Conservation (phyloP, 2,113 vertebrate species). For the Nycticorax nycticorax region DNA sequence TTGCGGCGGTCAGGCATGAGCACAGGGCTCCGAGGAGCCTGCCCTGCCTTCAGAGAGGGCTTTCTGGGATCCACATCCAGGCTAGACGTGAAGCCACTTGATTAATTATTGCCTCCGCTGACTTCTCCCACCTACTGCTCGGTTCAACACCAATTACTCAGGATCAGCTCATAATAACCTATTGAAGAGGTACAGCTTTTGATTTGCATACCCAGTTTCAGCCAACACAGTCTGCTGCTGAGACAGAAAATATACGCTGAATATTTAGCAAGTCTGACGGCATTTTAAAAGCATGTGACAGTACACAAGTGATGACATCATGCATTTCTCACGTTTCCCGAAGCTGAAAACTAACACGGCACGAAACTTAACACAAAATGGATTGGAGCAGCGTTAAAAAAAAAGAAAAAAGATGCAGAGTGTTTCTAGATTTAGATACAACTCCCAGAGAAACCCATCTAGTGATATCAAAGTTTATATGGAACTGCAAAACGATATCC, state of each 20-base stretch:
- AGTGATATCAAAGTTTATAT: not conserved
- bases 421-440: not conserved
- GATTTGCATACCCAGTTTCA: constrained; percentile 53
- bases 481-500: not conserved
- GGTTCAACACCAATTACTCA: constrained; percentile 32
- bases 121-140: constrained; percentile 55
- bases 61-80: not conserved
- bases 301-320: constrained; percentile 40
- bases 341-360: not conserved
- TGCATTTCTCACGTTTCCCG: not conserved
- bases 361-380: not conserved
- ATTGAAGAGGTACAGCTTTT: constrained; percentile 53
- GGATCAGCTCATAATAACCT: constrained; percentile 21
- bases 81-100: constrained; percentile 7
- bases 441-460: not conserved
- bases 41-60: not conserved
- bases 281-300: constrained; percentile 26
- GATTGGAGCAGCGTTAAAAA: not conserved
- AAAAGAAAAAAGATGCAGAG: not conserved
- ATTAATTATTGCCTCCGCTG: constrained; percentile 48
- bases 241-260: constrained; percentile 51
- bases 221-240: constrained; percentile 46
- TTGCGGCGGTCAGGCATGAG: not conserved
- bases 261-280: constrained; percentile 55
- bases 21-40: not conserved